Percentiles rank a stretch among this genome's conserved stretches.
These are phyloP conservation scores for Epinotia brunnichana DNA, from an alignment of 2,888 invertebrate species.

Conservation along the genomic window DNA sequence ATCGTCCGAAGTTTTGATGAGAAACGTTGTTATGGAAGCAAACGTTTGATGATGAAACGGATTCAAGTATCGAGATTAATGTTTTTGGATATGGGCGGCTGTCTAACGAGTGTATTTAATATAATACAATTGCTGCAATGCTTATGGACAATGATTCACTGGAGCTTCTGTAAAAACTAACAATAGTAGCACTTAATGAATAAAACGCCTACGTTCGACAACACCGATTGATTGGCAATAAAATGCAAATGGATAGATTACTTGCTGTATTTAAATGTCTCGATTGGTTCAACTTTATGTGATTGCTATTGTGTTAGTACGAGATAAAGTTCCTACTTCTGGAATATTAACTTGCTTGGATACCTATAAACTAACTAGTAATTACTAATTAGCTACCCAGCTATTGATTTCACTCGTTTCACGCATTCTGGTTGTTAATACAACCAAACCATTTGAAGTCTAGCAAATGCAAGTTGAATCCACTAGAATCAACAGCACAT, in stretches of 20 bases:
- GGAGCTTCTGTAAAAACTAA: conserved; percentile 43
- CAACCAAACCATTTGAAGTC: no score
- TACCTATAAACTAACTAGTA: conserved; percentile 6
- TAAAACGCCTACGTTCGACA: conserved; percentile 35
- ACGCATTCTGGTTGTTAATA: no score
- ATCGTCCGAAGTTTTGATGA: neutral
- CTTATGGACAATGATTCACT: conserved; percentile 51
- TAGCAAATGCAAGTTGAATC: no score
- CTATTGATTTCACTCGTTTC: no score
- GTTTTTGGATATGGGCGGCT: conserved; percentile 39
- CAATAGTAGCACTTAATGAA: conserved; percentile 38
- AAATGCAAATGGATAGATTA: conserved; percentile 30
- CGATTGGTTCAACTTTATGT: conserved; percentile 20
- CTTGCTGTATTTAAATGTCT: conserved; percentile 11
- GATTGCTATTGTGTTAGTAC: conserved; percentile 1
- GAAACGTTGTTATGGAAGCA: conserved; percentile 17
- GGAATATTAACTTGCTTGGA: neutral
- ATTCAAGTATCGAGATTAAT: conserved; percentile 44
- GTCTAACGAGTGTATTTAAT: conserved; percentile 49
- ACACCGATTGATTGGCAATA: conserved; percentile 35
- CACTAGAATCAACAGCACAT: no score
- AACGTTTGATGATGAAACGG: conserved; percentile 32
- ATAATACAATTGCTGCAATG: conserved; percentile 47
- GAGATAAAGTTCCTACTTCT: conserved; percentile 9
- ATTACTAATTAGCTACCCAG: neutral